Evolutionary conservation across 2,113 vertebrate genomes (phyloP).

Genomic region (Climacteris rufus): DNA sequence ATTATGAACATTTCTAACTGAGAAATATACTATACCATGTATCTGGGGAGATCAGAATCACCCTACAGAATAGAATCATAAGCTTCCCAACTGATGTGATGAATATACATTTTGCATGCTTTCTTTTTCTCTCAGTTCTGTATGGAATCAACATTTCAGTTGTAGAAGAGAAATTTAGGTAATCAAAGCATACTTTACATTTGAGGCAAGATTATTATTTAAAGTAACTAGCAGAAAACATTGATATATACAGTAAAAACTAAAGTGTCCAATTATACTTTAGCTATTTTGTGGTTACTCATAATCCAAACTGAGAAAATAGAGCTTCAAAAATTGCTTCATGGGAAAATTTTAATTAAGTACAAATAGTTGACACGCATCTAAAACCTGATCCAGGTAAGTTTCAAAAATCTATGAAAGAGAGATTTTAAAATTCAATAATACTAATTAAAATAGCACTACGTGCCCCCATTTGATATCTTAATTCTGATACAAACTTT

Average conservation of each 20-base stretch:
- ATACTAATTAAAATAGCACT: not conserved
- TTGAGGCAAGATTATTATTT: constrained; percentile 52
- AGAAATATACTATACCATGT: not conserved
- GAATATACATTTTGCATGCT: not conserved
- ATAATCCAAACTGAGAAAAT: constrained; percentile 36
- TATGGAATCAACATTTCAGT: constrained; percentile 33
- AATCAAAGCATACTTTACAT: constrained; percentile 27
- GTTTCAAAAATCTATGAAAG: constrained; percentile 60
- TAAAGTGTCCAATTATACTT: constrained; percentile 16
- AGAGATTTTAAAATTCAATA: constrained; percentile 69
- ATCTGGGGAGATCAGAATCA: not conserved
- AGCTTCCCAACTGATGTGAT: not conserved
- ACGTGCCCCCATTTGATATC: not conserved
- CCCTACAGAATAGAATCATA: not conserved
- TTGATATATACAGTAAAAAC: constrained; percentile 59
- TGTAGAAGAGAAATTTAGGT: constrained; percentile 37
- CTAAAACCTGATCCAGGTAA: not conserved
- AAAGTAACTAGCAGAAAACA: constrained; percentile 69
- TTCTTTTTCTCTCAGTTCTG: not conserved
- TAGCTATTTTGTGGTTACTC: constrained; percentile 44
- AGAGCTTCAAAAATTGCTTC: not conserved
- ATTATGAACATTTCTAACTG: not conserved
- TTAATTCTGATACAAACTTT: not conserved
- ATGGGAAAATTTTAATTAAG: not conserved
- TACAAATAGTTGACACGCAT: not conserved